A percentile compares a stretch with the other conserved stretches of the same genome.
Conservation (phyloP, 2,888 invertebrate species). For the Synanthedon andrenaeformis region DNA sequence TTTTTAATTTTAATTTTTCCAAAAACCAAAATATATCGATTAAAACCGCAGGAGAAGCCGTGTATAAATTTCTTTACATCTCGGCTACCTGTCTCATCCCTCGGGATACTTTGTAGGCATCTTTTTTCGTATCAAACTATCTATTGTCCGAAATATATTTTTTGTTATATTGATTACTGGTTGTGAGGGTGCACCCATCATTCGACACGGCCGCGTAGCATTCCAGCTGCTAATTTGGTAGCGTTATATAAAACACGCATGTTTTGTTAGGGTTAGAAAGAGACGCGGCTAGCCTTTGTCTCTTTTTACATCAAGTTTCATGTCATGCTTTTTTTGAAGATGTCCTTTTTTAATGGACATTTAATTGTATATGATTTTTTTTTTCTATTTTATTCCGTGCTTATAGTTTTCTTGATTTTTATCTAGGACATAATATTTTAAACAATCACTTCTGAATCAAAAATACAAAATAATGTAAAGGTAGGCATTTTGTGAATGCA, state of each 20-base stretch:
- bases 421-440: too few species aligned
- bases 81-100: constrained; percentile 2
- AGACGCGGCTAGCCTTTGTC: neutral
- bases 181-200: constrained; percentile 5
- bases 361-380: too few species aligned
- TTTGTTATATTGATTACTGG: constrained; percentile 5
- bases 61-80: neutral
- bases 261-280: neutral
- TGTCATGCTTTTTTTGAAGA: too few species aligned
- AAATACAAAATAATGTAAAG: too few species aligned
- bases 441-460: too few species aligned
- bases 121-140: constrained; percentile 1
- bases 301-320: neutral
- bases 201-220: constrained; percentile 3
- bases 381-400: too few species aligned
- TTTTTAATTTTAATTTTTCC: too few species aligned
- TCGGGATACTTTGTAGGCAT: constrained; percentile 1
- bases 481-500: too few species aligned
- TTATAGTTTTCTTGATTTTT: too few species aligned
- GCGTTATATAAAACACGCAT: constrained; percentile 1
- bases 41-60: neutral
- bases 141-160: constrained; percentile 3
- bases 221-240: constrained; percentile 5
- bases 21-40: too few species aligned
- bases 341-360: too few species aligned